A percentile compares a stretch with the other conserved stretches of the same genome.
Evolutionary conservation across 64 coral and sea anemone genomes (phyloP).

Genomic region (Platygyra sinensis): DNA sequence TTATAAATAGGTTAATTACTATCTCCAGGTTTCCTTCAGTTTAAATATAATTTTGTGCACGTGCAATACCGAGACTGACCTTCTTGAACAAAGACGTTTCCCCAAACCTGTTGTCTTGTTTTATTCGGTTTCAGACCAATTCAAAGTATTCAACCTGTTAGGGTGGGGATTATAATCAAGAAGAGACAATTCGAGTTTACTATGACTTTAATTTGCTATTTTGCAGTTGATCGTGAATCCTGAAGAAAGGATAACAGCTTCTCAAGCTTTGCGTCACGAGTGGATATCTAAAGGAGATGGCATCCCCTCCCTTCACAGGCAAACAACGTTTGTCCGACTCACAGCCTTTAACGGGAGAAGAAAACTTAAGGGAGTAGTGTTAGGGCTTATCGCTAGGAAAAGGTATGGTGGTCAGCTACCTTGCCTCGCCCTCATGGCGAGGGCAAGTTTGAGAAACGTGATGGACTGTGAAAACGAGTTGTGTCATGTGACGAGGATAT

Average conservation of each 20-base stretch:
- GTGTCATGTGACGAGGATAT: too few relatives aligned
- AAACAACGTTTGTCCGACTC: constrained; percentile 70
- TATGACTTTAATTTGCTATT: background rate
- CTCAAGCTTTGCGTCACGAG: constrained; percentile 75
- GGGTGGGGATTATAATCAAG: background rate
- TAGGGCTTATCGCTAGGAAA: constrained; percentile 73
- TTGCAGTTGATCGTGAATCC: constrained; percentile 76
- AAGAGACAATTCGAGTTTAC: background rate
- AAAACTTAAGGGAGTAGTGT: constrained; percentile 66
- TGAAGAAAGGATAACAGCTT: constrained; percentile 60
- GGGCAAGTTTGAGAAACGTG: too few relatives aligned
- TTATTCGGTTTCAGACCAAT: too few relatives aligned
- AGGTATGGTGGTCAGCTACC: background rate
- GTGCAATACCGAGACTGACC: too few relatives aligned
- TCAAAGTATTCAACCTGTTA: too few relatives aligned
- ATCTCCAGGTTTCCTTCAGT: too few relatives aligned
- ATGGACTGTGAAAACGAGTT: too few relatives aligned
- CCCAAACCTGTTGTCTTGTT: too few relatives aligned
- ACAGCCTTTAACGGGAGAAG: constrained; percentile 72
- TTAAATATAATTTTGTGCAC: too few relatives aligned
- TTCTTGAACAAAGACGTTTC: too few relatives aligned
- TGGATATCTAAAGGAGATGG: constrained; percentile 75
- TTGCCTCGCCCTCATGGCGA: background rate
- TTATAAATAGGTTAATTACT: too few relatives aligned
- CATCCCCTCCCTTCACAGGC: constrained; percentile 62